phyloP scores from a whole-genome alignment of 1,140 invertebrate species.

The Globodera rostochiensis region DNA sequence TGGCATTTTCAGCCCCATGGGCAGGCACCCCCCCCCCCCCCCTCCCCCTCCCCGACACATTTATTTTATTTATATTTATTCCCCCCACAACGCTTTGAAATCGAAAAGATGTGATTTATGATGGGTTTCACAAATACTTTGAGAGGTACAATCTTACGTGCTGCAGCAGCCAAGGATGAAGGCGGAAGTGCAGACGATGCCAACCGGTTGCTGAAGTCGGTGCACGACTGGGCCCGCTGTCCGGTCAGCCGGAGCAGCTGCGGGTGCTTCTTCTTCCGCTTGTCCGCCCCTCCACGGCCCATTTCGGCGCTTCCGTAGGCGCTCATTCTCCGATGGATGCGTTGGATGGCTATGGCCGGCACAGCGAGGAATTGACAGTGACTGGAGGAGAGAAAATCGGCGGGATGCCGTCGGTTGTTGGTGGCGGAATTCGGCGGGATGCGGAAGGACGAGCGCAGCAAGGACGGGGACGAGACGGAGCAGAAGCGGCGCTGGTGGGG shows the following conservation, averaged over 20 bases:
- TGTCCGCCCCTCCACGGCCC: neutral
- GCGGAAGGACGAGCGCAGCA: neutral
- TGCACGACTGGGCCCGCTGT: slow-evolving; percentile 20
- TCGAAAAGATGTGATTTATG: too few species aligned
- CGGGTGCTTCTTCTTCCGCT: slow-evolving; percentile 24
- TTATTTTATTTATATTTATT: too few species aligned
- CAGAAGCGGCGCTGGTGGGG: neutral
- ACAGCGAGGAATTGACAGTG: neutral
- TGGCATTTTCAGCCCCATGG: neutral
- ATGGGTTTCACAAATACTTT: too few species aligned
- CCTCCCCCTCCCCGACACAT: neutral
- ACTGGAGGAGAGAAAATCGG: neutral
- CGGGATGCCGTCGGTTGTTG: neutral
- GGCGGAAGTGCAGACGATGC: neutral
- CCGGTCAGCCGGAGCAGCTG: slow-evolving; percentile 17
- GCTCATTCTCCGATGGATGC: slow-evolving; percentile 6
- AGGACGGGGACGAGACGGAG: slow-evolving; percentile 3
- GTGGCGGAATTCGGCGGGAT: neutral
- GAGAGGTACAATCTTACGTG: neutral
- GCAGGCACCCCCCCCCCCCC: neutral
- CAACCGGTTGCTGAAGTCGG: slow-evolving; percentile 23
- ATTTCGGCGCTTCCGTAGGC: neutral
- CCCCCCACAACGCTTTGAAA: too few species aligned
- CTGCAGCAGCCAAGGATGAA: slow-evolving; percentile 29
- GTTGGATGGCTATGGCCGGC: neutral